phyloP scores from a whole-genome alignment of 2,888 invertebrate genomes.

The Leuctra nigra region DNA sequence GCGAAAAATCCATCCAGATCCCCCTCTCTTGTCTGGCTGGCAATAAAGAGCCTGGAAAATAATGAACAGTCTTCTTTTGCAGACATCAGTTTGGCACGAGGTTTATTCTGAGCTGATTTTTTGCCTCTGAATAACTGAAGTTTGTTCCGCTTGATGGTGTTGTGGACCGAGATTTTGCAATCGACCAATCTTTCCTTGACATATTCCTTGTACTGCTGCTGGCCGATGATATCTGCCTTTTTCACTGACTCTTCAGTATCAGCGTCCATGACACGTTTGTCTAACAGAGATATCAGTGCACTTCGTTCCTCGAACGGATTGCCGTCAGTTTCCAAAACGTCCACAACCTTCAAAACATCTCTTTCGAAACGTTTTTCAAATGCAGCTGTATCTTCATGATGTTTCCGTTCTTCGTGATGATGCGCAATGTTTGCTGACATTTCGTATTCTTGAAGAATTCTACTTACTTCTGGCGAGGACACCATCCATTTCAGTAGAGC shows the following conservation, averaged over 20 bases:
- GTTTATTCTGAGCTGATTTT: conserved; percentile 2
- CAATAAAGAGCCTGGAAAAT: conserved; percentile 19
- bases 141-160: conserved; percentile 18
- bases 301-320: conserved; percentile 4
- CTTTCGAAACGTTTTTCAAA: neutral
- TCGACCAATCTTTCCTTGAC: conserved; percentile 18
- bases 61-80: conserved; percentile 16
- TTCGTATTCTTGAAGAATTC: neutral
- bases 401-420: neutral
- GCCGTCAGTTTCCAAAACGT: neutral
- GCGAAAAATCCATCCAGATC: conserved; percentile 22
- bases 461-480: neutral
- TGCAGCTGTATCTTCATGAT: neutral
- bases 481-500: neutral
- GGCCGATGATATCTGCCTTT: conserved; percentile 1
- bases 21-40: conserved; percentile 19
- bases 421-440: neutral
- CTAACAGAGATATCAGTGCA: neutral
- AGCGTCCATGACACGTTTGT: conserved; percentile 1
- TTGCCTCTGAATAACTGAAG: conserved; percentile 18
- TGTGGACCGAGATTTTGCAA: conserved; percentile 3
- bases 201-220: conserved; percentile 17
- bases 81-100: conserved; percentile 11
- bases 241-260: neutral
- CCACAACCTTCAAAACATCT: neutral